These are phyloP conservation scores for Gasteruption jaculator DNA, from an alignment of 2,888 invertebrate genomes.

Conservation along the genomic window DNA sequence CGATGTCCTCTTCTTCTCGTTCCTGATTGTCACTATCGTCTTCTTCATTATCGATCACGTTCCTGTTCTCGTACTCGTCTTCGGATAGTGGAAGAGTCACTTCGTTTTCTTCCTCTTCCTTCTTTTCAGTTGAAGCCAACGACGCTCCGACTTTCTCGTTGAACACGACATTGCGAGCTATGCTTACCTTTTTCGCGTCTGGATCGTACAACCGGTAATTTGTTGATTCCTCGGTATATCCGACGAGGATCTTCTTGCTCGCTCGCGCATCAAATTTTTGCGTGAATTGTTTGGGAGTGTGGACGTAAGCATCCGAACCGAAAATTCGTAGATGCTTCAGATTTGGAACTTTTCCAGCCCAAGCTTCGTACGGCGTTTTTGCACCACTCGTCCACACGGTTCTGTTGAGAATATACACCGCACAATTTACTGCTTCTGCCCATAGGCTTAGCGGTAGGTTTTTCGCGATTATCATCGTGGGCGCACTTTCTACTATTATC, in stretches of 20 bases:
- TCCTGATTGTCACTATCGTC: slow-evolving; percentile 9
- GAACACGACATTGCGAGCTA: slow-evolving; percentile 28
- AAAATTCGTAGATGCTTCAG: slow-evolving; percentile 25
- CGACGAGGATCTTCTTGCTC: slow-evolving; percentile 16
- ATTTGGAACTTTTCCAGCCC: slow-evolving; percentile 24
- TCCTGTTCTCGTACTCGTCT: too few species aligned
- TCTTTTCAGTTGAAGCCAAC: too few species aligned
- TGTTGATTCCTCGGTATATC: slow-evolving; percentile 18
- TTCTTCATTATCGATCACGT: too few species aligned
- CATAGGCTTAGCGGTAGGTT: slow-evolving; percentile 2
- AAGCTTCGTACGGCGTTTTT: slow-evolving; percentile 3
- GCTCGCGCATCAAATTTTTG: slow-evolving; percentile 23
- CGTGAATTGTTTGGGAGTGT: slow-evolving; percentile 22
- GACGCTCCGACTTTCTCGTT: too few species aligned
- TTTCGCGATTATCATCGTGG: slow-evolving; percentile 16
- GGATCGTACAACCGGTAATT: slow-evolving; percentile 29
- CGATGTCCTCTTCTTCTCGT: slow-evolving; percentile 7
- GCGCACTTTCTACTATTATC: slow-evolving; percentile 29
- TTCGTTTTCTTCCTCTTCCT: slow-evolving; percentile 1
- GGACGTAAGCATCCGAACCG: slow-evolving; percentile 21
- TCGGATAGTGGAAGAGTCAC: background rate
- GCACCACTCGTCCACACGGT: background rate
- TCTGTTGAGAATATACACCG: slow-evolving; percentile 7
- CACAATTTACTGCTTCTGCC: slow-evolving; percentile 8
- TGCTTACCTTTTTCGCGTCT: slow-evolving; percentile 17